Base-by-base conservation (phyloP, 2,888 invertebrate genomes). In the Ischnus inquisitorius region DNA sequence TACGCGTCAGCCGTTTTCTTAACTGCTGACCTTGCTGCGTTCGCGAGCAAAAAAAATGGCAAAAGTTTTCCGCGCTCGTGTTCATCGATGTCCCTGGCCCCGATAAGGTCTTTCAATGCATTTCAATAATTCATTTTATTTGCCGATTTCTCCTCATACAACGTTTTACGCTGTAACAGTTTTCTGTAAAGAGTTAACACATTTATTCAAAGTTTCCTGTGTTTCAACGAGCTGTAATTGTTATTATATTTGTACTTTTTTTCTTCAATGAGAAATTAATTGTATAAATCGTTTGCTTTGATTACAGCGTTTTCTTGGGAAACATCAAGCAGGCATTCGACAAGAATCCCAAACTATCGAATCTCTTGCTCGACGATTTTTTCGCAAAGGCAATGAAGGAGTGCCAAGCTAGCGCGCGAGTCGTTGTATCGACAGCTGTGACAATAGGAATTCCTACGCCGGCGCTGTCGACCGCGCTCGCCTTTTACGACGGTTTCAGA, bases 401-500 rank as follows among this genome's bases (percentile, higher is more conserved):
- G 1, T 96, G 98, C 67, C 98, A 98, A 94, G 94, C 94, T 6
- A 97, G 98, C 14, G 97, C 98, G 96, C 95, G 99, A 65, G 95
- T 96, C 88, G 98, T 98, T 64, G 97, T 99, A 1, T 94, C 96
- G 0, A 95, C 95, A 2, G 94, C 96, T 4, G 95, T 95, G 62
- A 94, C 96, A 16, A 94, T 96, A 88, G 99, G 99, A n/a, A 97
- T 99, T 74, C 99, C 99, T 0, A 97, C 97, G 14, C 99, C 99
- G 0, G 98, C 98, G 0, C 95, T 99, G 91, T 97, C 97, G 75
- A 97, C 99, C 0, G 99, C 99, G 0, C 95, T 99, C 43, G 97
- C 99, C 16, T 99, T 99, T 95, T 99, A 98, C 93, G 99, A 99
- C 94, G 99, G 99, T 0, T 99, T 98, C 94, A 96, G 99, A 77